These are phyloP conservation scores for Ciconia nigra DNA, from an alignment of 2,797 vertebrate genomes.

Conservation along the genomic window DNA sequence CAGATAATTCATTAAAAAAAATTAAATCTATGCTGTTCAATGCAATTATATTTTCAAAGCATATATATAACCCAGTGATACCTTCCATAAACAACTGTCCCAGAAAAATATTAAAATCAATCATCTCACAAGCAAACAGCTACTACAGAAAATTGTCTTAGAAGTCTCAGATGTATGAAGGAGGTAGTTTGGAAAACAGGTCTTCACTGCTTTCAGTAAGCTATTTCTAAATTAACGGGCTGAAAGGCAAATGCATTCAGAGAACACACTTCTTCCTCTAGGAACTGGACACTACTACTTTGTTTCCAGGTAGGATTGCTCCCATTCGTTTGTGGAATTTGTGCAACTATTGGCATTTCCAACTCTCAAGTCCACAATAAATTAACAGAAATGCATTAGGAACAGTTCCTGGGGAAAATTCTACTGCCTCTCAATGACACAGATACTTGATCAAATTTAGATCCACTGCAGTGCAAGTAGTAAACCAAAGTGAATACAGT, in stretches of 20 bases:
- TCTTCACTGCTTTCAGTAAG: neutral
- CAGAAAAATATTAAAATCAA: neutral
- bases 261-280: neutral
- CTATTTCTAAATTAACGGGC: neutral
- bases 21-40: neutral
- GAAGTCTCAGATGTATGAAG: neutral
- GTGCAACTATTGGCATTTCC: neutral
- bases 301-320: neutral
- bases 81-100: neutral
- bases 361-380: neutral
- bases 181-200: neutral
- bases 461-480: neutral
- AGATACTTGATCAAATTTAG: neutral
- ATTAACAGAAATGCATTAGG: neutral
- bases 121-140: neutral
- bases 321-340: neutral
- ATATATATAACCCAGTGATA: neutral
- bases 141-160: neutral
- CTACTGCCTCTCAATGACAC: neutral
- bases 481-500: neutral
- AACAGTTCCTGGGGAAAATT: neutral
- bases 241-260: neutral
- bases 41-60: neutral
- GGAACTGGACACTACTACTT: neutral
- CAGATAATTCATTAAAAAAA: neutral